Conservation (phyloP, 2,113 vertebrate species). For the Syrrhaptes paradoxus region DNA sequence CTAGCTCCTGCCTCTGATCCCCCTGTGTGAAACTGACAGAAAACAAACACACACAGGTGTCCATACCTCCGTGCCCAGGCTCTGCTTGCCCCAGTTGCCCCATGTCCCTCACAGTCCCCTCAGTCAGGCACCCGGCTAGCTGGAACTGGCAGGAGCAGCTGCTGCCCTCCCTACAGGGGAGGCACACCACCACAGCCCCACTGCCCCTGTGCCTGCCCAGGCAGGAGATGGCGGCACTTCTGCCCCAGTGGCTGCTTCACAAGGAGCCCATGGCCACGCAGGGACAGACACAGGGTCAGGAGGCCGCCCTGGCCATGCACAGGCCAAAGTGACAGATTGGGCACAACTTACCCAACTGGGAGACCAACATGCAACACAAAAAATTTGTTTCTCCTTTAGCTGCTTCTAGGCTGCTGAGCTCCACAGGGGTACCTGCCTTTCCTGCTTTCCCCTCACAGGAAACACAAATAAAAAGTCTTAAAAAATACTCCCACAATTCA, state of each 20-base stretch:
- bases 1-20: neutral
- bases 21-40: neutral
- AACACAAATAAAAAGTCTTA: neutral
- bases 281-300: rapidly evolving
- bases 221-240: rapidly evolving
- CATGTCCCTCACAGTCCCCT: rapidly evolving
- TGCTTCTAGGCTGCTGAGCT: neutral
- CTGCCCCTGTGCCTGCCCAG: rapidly evolving
- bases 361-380: rapidly evolving
- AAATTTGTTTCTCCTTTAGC: neutral
- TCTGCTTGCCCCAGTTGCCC: neutral
- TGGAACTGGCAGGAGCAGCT: rapidly evolving
- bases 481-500: neutral
- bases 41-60: neutral
- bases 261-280: rapidly evolving
- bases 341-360: no score
- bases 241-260: rapidly evolving
- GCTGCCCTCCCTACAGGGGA: neutral
- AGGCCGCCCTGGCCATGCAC: neutral
- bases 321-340: rapidly evolving
- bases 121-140: rapidly evolving
- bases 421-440: neutral
- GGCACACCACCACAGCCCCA: rapidly evolving
- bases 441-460: neutral
- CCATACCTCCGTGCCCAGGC: no score